phyloP scores from a whole-genome alignment of 2,888 invertebrate genomes.

The Furcula furcula region DNA sequence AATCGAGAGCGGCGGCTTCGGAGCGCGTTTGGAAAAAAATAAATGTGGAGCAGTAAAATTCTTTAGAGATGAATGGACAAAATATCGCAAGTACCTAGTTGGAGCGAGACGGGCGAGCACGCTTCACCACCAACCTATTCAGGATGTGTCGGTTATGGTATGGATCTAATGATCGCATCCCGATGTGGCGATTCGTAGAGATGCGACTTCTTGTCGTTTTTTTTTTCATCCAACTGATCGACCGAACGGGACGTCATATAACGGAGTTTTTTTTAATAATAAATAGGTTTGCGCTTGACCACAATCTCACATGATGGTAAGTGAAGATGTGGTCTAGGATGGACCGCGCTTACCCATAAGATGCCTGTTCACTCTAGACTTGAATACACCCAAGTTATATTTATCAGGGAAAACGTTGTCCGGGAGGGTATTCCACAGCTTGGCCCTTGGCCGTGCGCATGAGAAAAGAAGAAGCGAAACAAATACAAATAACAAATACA shows the following conservation, averaged over 20 bases:
- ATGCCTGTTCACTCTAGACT: no score
- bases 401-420: no score
- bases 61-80: constrained; percentile 68
- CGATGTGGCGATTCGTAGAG: constrained; percentile 62
- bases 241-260: constrained; percentile 70
- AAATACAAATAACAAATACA: no score
- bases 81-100: constrained; percentile 38
- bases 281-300: no score
- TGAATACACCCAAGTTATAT: no score
- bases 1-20: constrained; percentile 39
- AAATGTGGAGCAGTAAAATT: constrained; percentile 25
- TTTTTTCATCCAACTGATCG: constrained; percentile 59
- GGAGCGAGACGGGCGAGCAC: constrained; percentile 50
- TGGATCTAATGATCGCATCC: constrained; percentile 76
- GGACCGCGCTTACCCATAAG: no score
- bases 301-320: no score
- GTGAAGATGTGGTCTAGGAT: no score
- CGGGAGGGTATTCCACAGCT: no score
- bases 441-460: no score
- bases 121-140: constrained; percentile 74
- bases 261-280: no score
- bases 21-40: constrained; percentile 34
- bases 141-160: constrained; percentile 77
- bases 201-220: constrained; percentile 65
- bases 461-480: no score